These are phyloP conservation scores for Psittacula echo DNA, from an alignment of 2,797 vertebrate genomes.

Conservation along the genomic window DNA sequence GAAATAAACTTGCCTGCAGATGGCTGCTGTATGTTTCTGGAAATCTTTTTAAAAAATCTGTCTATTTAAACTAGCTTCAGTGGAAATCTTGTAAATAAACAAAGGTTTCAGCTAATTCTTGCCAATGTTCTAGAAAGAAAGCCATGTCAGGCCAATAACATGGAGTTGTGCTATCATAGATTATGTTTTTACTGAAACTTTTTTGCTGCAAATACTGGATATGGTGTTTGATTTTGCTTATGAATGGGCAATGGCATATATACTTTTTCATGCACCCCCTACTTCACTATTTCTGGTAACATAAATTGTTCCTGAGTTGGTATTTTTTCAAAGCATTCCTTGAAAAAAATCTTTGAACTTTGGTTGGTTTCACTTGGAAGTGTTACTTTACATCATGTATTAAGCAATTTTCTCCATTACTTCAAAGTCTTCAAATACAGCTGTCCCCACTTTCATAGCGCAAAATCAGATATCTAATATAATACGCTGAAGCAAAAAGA, in stretches of 20 bases:
- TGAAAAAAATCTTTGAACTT: constrained; percentile 28
- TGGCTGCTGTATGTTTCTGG: constrained; percentile 27
- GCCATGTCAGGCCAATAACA: background rate
- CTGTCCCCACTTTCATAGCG: background rate
- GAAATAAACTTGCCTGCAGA: constrained; percentile 51
- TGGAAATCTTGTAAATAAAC: constrained; percentile 56
- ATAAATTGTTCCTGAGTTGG: background rate
- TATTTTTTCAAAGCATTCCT: constrained; percentile 12
- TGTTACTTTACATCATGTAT: constrained; percentile 31
- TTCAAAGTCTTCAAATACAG: constrained; percentile 10
- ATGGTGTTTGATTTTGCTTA: background rate
- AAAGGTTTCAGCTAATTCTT: constrained; percentile 13
- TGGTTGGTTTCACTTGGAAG: constrained; percentile 28
- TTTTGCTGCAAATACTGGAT: background rate
- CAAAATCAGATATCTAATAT: constrained; percentile 1
- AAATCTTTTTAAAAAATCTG: background rate
- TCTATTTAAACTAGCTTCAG: constrained; percentile 44
- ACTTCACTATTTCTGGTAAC: constrained; percentile 1
- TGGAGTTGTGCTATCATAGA: background rate
- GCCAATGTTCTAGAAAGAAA: constrained; percentile 15
- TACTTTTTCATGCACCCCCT: background rate
- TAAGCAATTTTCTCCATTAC: constrained; percentile 30
- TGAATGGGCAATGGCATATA: background rate
- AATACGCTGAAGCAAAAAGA: background rate
- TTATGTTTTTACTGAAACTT: constrained; percentile 16